These are phyloP conservation scores for Mungos mungo DNA, from an alignment of 2,113 vertebrate genomes.

Conservation along the genomic window DNA sequence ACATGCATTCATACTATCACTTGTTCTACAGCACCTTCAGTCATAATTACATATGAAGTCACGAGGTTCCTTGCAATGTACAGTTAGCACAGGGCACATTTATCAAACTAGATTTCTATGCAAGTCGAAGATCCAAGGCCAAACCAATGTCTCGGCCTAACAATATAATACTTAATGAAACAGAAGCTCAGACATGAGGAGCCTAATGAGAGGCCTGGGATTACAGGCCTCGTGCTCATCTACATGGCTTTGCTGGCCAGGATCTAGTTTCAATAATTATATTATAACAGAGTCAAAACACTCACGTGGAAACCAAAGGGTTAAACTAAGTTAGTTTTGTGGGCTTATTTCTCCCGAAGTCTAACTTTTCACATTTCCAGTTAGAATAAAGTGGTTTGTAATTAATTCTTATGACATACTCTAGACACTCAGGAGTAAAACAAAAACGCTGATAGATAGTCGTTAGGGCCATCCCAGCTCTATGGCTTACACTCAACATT, in stretches of 20 bases:
- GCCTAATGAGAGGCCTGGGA: neutral
- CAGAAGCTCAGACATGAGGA: neutral
- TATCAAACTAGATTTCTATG: neutral
- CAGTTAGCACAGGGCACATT: neutral
- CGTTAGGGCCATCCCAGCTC: conserved; percentile 81
- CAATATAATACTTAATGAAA: neutral
- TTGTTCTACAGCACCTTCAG: conserved; percentile 74
- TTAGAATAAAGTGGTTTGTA: conserved; percentile 76
- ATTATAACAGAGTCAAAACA: conserved; percentile 76
- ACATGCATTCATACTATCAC: neutral
- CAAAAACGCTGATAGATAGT: conserved; percentile 70
- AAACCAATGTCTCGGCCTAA: neutral
- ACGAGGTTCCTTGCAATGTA: conserved; percentile 77
- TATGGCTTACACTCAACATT: conserved; percentile 85
- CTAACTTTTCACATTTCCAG: conserved; percentile 76
- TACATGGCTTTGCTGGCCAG: conserved; percentile 15
- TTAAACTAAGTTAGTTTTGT: conserved; percentile 83
- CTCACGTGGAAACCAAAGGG: conserved; percentile 89
- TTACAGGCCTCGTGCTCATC: neutral
- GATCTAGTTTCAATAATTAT: conserved; percentile 62
- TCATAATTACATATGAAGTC: conserved; percentile 81
- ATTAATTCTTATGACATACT: conserved; percentile 78
- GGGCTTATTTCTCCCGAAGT: conserved; percentile 77
- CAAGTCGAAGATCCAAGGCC: neutral
- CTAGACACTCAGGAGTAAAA: conserved; percentile 76